Percentiles rank a stretch among this genome's conserved stretches.
These are phyloP conservation scores for Caenorhabditis latens DNA, from an alignment of 1,140 invertebrate species.

Conservation along the genomic window DNA sequence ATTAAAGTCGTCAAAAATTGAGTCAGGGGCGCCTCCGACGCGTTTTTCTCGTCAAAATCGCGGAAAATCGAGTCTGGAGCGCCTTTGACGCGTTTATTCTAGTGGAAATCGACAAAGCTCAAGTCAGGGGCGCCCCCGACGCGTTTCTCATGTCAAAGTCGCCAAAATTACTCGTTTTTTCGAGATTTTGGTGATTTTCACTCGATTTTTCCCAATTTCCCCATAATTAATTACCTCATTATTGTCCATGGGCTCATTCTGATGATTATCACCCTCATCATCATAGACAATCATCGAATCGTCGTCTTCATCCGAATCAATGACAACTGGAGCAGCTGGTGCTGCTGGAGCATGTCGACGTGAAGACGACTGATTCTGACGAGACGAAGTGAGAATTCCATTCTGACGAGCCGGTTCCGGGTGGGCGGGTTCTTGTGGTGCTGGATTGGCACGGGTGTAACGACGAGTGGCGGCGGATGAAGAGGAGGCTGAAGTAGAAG, in stretches of 20 bases:
- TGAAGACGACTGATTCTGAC: not conserved
- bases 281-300: not conserved
- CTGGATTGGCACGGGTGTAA: constrained; percentile 2
- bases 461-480: not conserved
- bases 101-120: too few species aligned
- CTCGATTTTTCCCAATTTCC: not conserved
- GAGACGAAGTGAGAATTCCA: not conserved
- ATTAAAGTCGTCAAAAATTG: too few species aligned
- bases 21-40: too few species aligned
- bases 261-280: not conserved
- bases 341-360: not conserved
- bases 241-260: not conserved
- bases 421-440: not conserved
- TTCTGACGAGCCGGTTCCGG: constrained; percentile 28
- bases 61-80: too few species aligned
- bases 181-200: not conserved
- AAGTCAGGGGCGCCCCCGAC: too few species aligned
- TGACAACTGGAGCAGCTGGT: not conserved
- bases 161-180: too few species aligned
- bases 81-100: too few species aligned
- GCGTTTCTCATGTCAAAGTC: too few species aligned
- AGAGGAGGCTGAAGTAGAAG: not conserved
- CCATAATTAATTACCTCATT: not conserved
- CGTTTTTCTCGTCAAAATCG: too few species aligned
- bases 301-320: constrained; percentile 15